Evolutionary conservation across 1,140 invertebrate species (phyloP), one percentile per base, ranked within the genome.

Genomic region (Drosophila obscura): DNA sequence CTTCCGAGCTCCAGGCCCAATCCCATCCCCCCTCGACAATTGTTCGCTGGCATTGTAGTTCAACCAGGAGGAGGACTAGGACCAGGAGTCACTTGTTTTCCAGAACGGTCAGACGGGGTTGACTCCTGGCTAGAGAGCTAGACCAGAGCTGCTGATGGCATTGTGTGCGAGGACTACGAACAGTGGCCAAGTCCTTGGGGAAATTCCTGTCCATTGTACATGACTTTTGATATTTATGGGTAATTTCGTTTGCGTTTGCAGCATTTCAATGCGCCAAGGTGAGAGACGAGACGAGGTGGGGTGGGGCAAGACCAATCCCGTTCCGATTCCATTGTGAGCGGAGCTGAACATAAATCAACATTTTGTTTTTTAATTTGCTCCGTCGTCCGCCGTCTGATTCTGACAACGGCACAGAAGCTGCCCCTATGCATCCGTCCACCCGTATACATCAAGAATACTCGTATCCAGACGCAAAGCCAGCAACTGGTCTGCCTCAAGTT

Each of bases 171-270:
- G 39, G 52, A 63, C 60, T 63, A 43, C 57, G 15, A 26, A 49
- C 41, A 24, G 64, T 60, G 49, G 60, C 52, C 72, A 59, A 74
- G 76, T 80, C 63, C 76, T 84, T 69, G 65, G 83, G 79, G 76
- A 87, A 87, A 87, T 87, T 88, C 83, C 83, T 87, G 83, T 87
- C 83, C 83, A 87, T 87, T 87, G 83, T 87, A 87, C 83, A 87
- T 87, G 83, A 87, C 83, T 87, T 87, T 87, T 87, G 83, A 87
- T 87, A 87, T 87, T 87, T 87, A 87, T 87, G 83, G 83, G 83
- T 87, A 87, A 87, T 87, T 87, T 87, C 80, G 80, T 84, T 83
- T 80, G 77, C 69, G 71, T 87, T 77, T 75, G 78, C 83, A 87
- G 82, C 81, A 81, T 87, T 87, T 87, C 82, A 78, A 87, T 87